Evolutionary conservation across 37 sponge, comb jelly and placozoan genomes (phyloP).

Genomic region (Agelas oroides): DNA sequence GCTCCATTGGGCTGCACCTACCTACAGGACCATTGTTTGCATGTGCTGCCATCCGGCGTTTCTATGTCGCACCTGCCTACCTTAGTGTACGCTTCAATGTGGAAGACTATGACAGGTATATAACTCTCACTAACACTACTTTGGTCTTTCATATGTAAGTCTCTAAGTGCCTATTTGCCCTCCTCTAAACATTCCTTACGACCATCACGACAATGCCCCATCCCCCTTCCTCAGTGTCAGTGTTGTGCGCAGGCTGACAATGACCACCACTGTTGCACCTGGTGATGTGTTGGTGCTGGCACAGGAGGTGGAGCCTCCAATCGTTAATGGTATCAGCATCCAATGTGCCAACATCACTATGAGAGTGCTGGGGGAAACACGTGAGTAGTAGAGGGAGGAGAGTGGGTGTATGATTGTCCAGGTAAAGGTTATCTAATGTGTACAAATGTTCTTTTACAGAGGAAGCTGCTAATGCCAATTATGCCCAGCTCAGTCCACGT

Average conservation of each 20-base stretch:
- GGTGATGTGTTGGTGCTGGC: conserved; percentile 20
- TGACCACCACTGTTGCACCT: background rate
- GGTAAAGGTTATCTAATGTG: too few species aligned
- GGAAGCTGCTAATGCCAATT: too few species aligned
- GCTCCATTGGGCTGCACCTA: conserved; percentile 57
- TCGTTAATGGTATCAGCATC: background rate
- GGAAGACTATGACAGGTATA: background rate
- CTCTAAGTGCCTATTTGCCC: background rate
- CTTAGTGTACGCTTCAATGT: background rate
- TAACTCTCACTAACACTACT: background rate
- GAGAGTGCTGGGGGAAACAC: conserved; percentile 19
- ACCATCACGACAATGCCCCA: background rate
- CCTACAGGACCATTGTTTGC: conserved; percentile 24
- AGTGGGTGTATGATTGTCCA: too few species aligned
- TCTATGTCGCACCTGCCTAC: background rate
- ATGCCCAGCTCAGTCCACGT: too few species aligned
- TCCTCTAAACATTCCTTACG: background rate
- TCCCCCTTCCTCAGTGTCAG: background rate
- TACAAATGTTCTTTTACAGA: too few species aligned
- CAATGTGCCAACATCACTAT: conserved; percentile 15
- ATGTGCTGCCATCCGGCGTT: conserved; percentile 31
- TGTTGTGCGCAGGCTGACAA: conserved; percentile 3
- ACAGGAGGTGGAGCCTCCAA: background rate
- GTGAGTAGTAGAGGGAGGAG: conserved; percentile 7
- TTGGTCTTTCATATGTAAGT: background rate